Evolutionary conservation across 1,140 invertebrate species (phyloP), one percentile per base, ranked within the genome.

Genomic region (Leptoteleia sp.): DNA sequence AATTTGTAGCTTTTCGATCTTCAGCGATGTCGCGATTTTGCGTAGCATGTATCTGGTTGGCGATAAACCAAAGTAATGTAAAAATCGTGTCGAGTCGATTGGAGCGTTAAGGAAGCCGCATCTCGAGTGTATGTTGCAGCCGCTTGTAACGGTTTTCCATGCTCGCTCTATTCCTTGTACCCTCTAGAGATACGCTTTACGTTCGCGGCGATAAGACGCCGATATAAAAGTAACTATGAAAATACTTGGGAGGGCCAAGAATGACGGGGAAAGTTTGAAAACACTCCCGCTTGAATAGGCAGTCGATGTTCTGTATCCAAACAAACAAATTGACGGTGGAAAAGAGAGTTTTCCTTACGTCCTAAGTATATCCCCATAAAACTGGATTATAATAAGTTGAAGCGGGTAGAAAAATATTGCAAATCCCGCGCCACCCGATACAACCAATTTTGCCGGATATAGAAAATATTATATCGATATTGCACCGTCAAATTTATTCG

Each of bases 21-120:
- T n/a, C n/a, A n/a, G n/a, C n/a, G n/a, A 40, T 55, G 22, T 16
- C 17, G 37, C 22, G 31, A 38, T 43, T 77, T 59, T 33, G 22
- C 73, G 22, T 33, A 16, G 16, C 31, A 11, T 19, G 35, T 68
- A 72, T 72, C 40, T 42, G 35, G 7, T 15, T 35, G 42, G 35
- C 52, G 79, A 80, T 80, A 81, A 77, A 73, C 57, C 40, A 70
- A 64, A 70, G 73, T 81, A 81, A 81, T 81, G 79, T 75, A 77
- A 81, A 81, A 81, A 81, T 81, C 62, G 73, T 81, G 79, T 81
- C 55, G 68, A 77, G 75, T 77, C 70, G 62, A 75, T 65, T 65
- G 47, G 42, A 81, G 73, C 73, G 79, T 81, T 77, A 77, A 77
- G 70, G 45, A 62, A 61, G 61, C 47, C 55, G 64, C 64, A 38